phyloP scores from a whole-genome alignment of 2,797 vertebrate species.

The Urophycis tenuis region DNA sequence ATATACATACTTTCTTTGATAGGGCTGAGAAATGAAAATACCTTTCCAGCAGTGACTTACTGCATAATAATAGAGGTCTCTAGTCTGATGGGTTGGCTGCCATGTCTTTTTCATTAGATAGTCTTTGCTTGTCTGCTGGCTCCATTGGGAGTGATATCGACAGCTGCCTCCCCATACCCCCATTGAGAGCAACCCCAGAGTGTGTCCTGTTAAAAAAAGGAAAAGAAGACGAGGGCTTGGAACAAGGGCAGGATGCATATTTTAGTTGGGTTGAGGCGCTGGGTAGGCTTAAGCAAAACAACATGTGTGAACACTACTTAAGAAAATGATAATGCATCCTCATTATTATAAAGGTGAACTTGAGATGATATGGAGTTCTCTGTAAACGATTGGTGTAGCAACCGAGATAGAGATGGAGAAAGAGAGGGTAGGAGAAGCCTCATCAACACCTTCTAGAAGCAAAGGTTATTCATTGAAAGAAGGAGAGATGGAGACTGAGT shows the following conservation, averaged over 20 bases:
- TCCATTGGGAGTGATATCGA: slow-evolving; percentile 33
- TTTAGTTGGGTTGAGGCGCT: background rate
- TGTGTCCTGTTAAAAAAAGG: slow-evolving; percentile 4
- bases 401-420: background rate
- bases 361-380: background rate
- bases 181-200: slow-evolving; percentile 10
- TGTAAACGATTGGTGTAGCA: background rate
- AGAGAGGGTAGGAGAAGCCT: background rate
- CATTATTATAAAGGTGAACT: background rate
- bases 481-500: background rate
- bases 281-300: background rate
- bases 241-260: background rate
- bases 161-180: slow-evolving; percentile 40
- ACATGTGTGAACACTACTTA: background rate
- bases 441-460: background rate
- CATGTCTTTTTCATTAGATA: slow-evolving; percentile 31
- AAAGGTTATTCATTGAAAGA: background rate
- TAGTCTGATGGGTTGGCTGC: slow-evolving; percentile 22
- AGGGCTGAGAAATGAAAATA: background rate
- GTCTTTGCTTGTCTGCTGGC: slow-evolving; percentile 20
- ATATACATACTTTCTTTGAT: background rate
- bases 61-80: slow-evolving; percentile 10
- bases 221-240: background rate
- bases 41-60: slow-evolving; percentile 11
- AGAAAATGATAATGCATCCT: background rate